Base-by-base conservation (phyloP, 1,140 invertebrate genomes). In the Zaprionus africanus region DNA sequence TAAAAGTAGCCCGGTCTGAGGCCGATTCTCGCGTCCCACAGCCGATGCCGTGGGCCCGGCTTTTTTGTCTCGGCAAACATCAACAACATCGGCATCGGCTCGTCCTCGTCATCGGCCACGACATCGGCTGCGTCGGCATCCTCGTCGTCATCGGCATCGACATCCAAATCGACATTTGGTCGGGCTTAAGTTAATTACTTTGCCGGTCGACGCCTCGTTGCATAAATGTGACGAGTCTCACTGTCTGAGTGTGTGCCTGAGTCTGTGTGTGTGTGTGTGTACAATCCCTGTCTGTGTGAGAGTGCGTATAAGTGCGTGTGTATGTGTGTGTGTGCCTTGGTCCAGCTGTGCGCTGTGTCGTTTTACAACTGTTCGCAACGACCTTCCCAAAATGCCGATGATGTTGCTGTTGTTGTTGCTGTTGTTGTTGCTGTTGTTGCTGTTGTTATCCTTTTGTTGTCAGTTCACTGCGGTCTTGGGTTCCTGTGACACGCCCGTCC, bases 151-250 rank as follows among this genome's bases (percentile, higher is more conserved):
- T 64, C 66, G 41, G n/a, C 65, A 58, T 31, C 38, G 46, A 36
- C 68, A 70, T 51, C 26, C 58, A 58, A 46, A 73, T 64, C 69
- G 68, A 76, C 62, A 66, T 53, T 57, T 59, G 62, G 72, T 84
- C 85, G 81, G 84, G 84, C 84, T 84, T 87, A 84, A 87, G 81
- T 87, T 87, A 87, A 87, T 87, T 87, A 87, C 84, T 88, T 41
- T 79, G 85, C 84, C 84, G 84, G 84, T 84, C 84, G 84, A 88
- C 84, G 84, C 84, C 81, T 87, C 80, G 78, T 88, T 84, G 81
- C 81, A 90, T 88, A 88, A 88, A 88, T 84, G 84, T 80, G 77
- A 83, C 77, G 41, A 46, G n/a, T 69, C 74, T 83, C 73, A 74
- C 62, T 78, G 60, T 62, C 46, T 41, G 43, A 11, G 5, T 13